Base-by-base conservation (phyloP, 2,888 invertebrate species). In the Teleogryllus oceanicus region DNA sequence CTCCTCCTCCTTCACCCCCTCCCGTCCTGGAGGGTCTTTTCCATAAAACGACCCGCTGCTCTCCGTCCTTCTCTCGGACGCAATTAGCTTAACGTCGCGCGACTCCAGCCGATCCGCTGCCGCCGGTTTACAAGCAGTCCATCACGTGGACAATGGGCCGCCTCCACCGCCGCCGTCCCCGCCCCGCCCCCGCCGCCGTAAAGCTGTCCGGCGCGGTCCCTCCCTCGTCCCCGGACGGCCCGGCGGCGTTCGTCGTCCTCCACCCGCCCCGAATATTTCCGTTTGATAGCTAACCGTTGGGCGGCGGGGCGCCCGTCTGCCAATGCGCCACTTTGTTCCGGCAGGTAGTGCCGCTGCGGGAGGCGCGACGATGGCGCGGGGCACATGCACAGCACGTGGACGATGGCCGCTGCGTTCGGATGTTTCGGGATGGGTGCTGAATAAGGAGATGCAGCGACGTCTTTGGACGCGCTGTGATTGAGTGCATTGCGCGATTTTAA, bases 271-370 rank as follows among this genome's bases (percentile, higher is more conserved):
- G n/a, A 62, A 62, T 62, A 62, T 62, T 62, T 62, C 62, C 62
- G 62, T 62, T 62, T 62, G 62, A 62, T 62, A 62, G 62, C 62
- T 11, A n/a, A 4, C n/a, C n/a, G 13, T 13, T 3, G 62, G 13
- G 62, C 62, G 62, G 16, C 62, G 16, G 12, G 16, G 0, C 62
- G n/a, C 62, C 13, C 16, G 16, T 62, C 13, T 8, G 62, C 62
- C 62, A 62, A 62, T 62, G n/a, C 62, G 62, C 62, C 62, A n/a
- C n/a, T 62, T 62, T 62, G 62, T 62, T 62, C 62, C 62, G 62
- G 62, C 62, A 62, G 62, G 62, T 62, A 62, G 62, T n/a, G 62
- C 62, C 62, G 13, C 62, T 8, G 62, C 62, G n/a, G 62, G 62
- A 37, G 62, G 62, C 16, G 16, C 13, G 62, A n/a, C n/a, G 62